Evolutionary conservation across 2,797 vertebrate genomes (phyloP), one percentile per base, ranked within the genome.

Genomic region (Syngnathus rostellatus): DNA sequence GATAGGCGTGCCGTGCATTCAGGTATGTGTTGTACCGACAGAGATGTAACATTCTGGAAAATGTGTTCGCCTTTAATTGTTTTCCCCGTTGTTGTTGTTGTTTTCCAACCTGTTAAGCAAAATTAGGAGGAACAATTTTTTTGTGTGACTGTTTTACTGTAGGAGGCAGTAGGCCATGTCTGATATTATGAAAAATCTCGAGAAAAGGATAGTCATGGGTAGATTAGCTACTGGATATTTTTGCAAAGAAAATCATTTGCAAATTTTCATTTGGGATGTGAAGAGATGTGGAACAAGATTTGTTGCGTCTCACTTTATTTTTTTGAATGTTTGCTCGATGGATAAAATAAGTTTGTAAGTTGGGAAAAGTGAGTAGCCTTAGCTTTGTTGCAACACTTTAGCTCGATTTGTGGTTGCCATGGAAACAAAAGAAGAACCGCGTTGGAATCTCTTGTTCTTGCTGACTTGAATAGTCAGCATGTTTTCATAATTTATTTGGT

Each of bases 21-120:
- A 81, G 70, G 72, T 68, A 68, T 81, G 75, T 63, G 62, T 75
- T 76, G 77, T 64, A 71, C 54, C 67, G 71, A 78, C 75, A 69
- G 71, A 69, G 68, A 77, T 64, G 63, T 74, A 77, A 77, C 77
- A 58, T 81, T 76, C 62, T 17, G 43, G 71, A 78, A 77, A 73
- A 59, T 69, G 75, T 80, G 68, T 68, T 60, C 68, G 62, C 65
- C 45, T 80, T 57, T 37, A 38, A 57, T 57, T 57, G 54, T 77
- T 72, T 75, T 80, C 65, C 31, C 21, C 39, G 16, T 19, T 39
- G 37, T 59, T 59, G 37, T 59, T 59, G 5, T 37, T 31, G 31
- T 9, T 51, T 53, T 23, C 2, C 21, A 19, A 57, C 55, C 31
- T 57, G 25, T 57, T 38, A 16, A 37, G 16, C 25, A 57, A 51